Evolutionary conservation across 2,888 invertebrate species (phyloP), one percentile per base, ranked within the genome.

Genomic region (Philereme vetulata): DNA sequence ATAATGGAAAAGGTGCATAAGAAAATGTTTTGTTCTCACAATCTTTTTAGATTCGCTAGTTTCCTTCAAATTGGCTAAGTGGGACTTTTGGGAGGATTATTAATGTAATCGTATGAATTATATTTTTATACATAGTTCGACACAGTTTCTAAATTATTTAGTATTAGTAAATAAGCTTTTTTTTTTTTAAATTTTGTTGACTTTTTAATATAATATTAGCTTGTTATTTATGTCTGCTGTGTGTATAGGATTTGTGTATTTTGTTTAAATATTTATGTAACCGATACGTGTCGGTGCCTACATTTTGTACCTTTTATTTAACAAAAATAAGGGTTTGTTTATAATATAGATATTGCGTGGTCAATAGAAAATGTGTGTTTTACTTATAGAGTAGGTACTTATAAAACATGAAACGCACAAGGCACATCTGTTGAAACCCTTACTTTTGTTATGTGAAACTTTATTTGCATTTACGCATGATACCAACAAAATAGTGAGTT

Each of bases 151-250:
- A 46, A 46, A 7, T 38, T 40, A 7, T 40, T 53, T 36, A 21
- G 11, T 5, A 11, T 44, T 40, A 32, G 34, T 47, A 34, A 8
- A 33, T 45, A 56, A 45, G 49, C n/a, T 10, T 48, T 40, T 47
- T 21, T 9, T n/a, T 56, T 57, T 53, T 52, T 48, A 40, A 61
- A 59, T 54, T 63, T 70, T 66, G 56, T 62, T 67, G 60, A 55
- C 64, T 67, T 53, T 65, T 64, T 62, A 60, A 66, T 69, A 60
- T 42, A 52, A 48, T 55, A 52, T 58, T 51, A 48, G 54, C 51
- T 51, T 60, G 51, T 64, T 34, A 50, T 60, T 21, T 4, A 49
- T 49, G 43, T 34, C 32, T 3, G 35, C 9, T 52, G 7, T 58
- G 33, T 51, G 45, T 33, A 11, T 45, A 11, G 34, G 4, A 4